Percentiles rank a stretch among this genome's conserved stretches.
phyloP scores from a whole-genome alignment of 1,140 invertebrate genomes.

The Delia radicum region DNA sequence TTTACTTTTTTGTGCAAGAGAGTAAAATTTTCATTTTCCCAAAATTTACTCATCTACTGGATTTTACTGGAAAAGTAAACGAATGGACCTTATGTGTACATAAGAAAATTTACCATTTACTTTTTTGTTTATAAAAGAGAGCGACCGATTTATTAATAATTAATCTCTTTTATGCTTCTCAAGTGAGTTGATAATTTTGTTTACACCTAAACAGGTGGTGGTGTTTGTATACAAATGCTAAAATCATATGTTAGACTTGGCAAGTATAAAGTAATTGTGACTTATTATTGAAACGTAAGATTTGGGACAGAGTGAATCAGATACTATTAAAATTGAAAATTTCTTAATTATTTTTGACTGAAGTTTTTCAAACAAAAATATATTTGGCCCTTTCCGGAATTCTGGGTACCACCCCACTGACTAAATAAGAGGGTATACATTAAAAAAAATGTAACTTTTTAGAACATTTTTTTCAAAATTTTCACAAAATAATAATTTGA shows the following conservation, averaged over 20 bases:
- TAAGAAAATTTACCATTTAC: not conserved
- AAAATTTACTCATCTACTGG: no score
- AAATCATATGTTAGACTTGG: not conserved
- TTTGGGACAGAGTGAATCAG: not conserved
- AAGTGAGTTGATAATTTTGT: not conserved
- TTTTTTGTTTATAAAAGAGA: slow-evolving; percentile 18
- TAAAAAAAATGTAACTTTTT: no score
- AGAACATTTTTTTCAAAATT: no score
- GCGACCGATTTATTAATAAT: not conserved
- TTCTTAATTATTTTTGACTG: no score
- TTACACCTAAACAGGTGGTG: not conserved
- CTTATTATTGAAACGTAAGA: not conserved
- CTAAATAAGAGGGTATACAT: no score
- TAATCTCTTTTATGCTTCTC: not conserved
- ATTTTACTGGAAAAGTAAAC: not conserved
- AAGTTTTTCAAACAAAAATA: no score
- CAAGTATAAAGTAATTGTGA: not conserved
- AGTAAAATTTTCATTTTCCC: no score
- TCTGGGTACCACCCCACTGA: no score
- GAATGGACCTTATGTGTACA: not conserved
- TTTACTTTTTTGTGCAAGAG: no score
- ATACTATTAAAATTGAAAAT: not conserved
- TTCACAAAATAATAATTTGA: no score
- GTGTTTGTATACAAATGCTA: not conserved
- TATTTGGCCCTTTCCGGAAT: no score